Percentiles rank a stretch among this genome's conserved stretches.
These are phyloP conservation scores for Autographa gamma DNA, from an alignment of 2,888 invertebrate genomes.

Conservation along the genomic window DNA sequence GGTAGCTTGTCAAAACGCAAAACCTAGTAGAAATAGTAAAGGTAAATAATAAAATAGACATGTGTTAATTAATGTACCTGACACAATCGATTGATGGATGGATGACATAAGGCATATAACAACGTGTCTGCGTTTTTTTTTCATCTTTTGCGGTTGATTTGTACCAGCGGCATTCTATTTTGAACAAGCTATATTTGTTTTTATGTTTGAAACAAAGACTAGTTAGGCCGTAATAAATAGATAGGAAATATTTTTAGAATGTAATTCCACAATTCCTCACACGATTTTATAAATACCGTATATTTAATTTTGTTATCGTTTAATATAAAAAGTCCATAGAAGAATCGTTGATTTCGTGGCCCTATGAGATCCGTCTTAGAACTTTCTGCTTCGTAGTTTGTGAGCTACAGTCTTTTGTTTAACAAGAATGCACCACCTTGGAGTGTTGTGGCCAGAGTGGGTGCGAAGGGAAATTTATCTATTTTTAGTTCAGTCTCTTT, in stretches of 20 bases:
- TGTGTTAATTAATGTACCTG: no score
- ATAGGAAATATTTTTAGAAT: no score
- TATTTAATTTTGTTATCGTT: no score
- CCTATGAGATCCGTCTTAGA: slow-evolving; percentile 47
- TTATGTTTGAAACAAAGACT: neutral
- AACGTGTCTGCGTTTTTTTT: neutral
- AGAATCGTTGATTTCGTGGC: slow-evolving; percentile 54
- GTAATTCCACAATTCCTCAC: no score
- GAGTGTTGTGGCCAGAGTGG: slow-evolving; percentile 61
- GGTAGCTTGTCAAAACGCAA: no score
- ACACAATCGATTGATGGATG: no score
- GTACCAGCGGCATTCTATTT: neutral
- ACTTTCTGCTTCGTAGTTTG: slow-evolving; percentile 60
- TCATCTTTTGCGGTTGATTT: neutral
- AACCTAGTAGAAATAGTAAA: no score
- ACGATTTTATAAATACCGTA: no score
- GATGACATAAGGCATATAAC: neutral
- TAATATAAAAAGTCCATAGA: no score
- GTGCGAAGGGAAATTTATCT: slow-evolving; percentile 57
- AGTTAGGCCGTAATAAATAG: no score
- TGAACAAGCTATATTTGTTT: neutral
- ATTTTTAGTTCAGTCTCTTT: slow-evolving; percentile 48
- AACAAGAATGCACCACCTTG: slow-evolving; percentile 70
- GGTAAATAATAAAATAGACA: no score
- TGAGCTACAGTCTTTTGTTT: slow-evolving; percentile 75